Conservation (phyloP, 2,113 vertebrate species). For the Phylloscopus trochilus region DNA sequence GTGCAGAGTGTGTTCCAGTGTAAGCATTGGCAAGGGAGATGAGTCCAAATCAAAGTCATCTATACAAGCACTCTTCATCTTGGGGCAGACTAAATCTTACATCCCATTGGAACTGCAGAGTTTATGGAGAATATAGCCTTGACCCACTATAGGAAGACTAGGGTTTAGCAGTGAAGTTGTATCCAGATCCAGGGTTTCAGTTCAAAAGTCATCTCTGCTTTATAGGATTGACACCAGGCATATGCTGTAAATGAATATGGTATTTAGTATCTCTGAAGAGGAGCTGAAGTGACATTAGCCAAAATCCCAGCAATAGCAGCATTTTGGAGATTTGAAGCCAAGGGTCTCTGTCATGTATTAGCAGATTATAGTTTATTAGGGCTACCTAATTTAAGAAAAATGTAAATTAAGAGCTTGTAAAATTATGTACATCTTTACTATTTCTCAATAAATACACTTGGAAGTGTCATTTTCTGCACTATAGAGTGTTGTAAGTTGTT, state of each 20-base stretch:
- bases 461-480: constrained; percentile 74
- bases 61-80: neutral
- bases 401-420: constrained; percentile 83
- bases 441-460: constrained; percentile 83
- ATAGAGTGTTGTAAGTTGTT: constrained; percentile 37
- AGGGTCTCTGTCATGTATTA: constrained; percentile 74
- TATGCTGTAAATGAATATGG: constrained; percentile 53
- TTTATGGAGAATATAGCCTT: neutral
- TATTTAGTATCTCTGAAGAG: constrained; percentile 65
- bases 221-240: constrained; percentile 16
- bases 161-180: neutral
- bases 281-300: constrained; percentile 64
- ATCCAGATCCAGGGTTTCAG: neutral
- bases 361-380: constrained; percentile 71
- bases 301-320: constrained; percentile 66
- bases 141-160: fast-evolving
- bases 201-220: constrained; percentile 13
- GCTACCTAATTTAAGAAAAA: constrained; percentile 80
- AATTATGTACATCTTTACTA: constrained; percentile 82
- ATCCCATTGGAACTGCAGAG: neutral
- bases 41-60: neutral
- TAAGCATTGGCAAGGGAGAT: neutral
- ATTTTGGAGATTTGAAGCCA: constrained; percentile 62
- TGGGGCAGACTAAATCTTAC: neutral
- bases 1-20: neutral